Evolutionary conservation across 2,888 invertebrate species (phyloP).

Genomic region (Eupeodes luniger): DNA sequence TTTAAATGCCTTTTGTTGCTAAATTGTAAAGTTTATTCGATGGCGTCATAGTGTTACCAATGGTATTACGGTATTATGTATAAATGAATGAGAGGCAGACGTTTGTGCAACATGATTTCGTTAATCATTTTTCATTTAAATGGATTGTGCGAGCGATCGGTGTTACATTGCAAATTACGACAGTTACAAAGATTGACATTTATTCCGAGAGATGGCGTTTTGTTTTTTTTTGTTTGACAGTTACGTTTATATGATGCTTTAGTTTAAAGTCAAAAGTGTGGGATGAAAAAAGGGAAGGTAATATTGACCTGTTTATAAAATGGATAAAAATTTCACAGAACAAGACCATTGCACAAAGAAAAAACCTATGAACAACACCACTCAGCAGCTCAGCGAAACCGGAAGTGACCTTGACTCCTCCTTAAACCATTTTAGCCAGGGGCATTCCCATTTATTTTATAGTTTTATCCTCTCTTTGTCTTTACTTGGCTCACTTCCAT

Average conservation of each 20-base stretch:
- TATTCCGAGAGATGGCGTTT: conserved; percentile 67
- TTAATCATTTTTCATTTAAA: conserved; percentile 54
- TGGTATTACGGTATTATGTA: conserved; percentile 23
- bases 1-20: conserved; percentile 58
- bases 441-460: conserved; percentile 13
- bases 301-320: no score
- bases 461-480: conserved; percentile 15
- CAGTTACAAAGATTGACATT: conserved; percentile 45
- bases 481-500: conserved; percentile 26
- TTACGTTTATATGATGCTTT: background rate
- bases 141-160: conserved; percentile 5
- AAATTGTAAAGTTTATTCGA: conserved; percentile 63
- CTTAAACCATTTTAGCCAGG: conserved; percentile 15
- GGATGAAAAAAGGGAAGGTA: background rate
- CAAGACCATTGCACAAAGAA: background rate
- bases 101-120: conserved; percentile 72
- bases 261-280: conserved; percentile 27
- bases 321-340: no score
- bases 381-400: conserved; percentile 30
- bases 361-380: background rate
- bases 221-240: background rate
- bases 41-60: conserved; percentile 58
- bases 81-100: conserved; percentile 36
- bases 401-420: conserved; percentile 61
- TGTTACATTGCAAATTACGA: conserved; percentile 61